Base-by-base conservation (phyloP, 2,888 invertebrate genomes). In the Himalopsyche tibetana region DNA sequence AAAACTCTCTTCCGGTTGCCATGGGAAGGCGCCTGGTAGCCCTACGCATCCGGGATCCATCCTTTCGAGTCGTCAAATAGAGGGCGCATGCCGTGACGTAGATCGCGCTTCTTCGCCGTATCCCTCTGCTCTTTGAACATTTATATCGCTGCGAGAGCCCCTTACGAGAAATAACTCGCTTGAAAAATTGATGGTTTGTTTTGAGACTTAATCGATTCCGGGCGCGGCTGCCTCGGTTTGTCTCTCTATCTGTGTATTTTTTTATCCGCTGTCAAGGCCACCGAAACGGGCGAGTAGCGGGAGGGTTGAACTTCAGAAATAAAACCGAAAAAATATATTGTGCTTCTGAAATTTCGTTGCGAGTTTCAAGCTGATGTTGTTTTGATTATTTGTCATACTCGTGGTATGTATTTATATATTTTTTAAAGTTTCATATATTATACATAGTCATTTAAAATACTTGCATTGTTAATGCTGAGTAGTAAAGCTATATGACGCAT, bases 131-230 rank as follows among this genome's bases (percentile, higher is more conserved):
- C 42, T 82, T 28, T 45, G 81, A 82, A 82, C 38, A 40, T 63
- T 82, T 85, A 85, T 82, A 85, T 69, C 63, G 82, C 15, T 85
- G 15, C n/a, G 80, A 19, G 56, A 84, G 45, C 82, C 56, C 56
- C 42, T 82, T 81, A 81, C 74, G 81, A 82, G 38, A 86, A 88
- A 84, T 84, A 88, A 82, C 81, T 80, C 82, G 69, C 80, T 51
- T 80, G 84, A 86, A 86, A 85, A 85, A 88, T 87, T 86, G 85
- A 87, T 85, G 84, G 84, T 87, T 86, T 87, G 87, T 88, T 88
- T 86, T 86, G 82, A 56, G 86, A 85, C 81, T 86, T 82, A 86
- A 86, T 88, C 87, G 87, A 86, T 87, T 87, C 84, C 81, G 63
- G 63, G 55, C 56, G 83, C 82, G 55, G 55, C 36, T n/a, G 40